Conservation (phyloP, 2,113 vertebrate genomes). For the Donacobius atricapilla region DNA sequence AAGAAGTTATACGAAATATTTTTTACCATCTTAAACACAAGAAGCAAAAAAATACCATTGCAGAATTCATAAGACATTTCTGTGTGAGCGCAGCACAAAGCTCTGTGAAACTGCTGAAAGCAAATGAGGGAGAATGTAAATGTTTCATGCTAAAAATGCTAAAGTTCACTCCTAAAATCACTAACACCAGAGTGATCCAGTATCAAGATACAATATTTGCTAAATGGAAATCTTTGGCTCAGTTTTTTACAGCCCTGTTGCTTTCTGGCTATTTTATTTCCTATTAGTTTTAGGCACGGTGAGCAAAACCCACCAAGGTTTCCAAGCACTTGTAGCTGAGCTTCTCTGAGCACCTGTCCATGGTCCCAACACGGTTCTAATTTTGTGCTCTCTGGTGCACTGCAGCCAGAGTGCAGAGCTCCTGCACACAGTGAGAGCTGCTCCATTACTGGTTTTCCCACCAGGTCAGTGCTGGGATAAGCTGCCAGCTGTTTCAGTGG, state of each 20-base stretch:
- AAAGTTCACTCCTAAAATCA: not conserved
- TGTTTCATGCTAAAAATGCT: not conserved
- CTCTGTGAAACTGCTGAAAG: not conserved
- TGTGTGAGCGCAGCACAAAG: not conserved
- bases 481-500: not conserved
- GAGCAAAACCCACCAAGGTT: not conserved
- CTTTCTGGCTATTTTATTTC: not conserved
- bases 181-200: not conserved
- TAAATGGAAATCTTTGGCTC: not conserved
- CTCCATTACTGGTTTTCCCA: not conserved
- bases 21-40: not conserved
- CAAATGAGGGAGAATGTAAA: not conserved
- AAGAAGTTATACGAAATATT: not conserved
- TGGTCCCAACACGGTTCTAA: not conserved
- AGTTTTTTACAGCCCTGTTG: not conserved
- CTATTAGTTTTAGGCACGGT: not conserved
- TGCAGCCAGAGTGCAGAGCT: not conserved
- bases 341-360: not conserved
- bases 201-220: not conserved
- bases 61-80: not conserved
- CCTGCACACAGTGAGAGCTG: not conserved
- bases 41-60: not conserved
- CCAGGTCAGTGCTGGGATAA: not conserved
- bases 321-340: accelerated
- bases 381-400: not conserved